These are phyloP conservation scores for Diarsia rubi DNA, from an alignment of 2,888 invertebrate genomes.

Conservation along the genomic window DNA sequence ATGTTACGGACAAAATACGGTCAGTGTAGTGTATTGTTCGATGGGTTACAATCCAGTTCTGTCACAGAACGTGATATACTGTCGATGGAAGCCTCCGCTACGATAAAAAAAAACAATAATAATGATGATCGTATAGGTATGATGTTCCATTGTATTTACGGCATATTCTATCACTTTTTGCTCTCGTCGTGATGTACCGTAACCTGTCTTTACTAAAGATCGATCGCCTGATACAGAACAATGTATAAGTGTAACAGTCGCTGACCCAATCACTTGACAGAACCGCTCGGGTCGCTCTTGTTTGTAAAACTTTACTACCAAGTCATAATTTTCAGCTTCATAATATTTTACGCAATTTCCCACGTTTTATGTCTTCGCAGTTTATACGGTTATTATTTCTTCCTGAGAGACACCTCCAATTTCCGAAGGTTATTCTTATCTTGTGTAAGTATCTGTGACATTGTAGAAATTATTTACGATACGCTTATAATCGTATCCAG, in stretches of 20 bases:
- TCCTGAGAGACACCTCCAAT: conserved; percentile 34
- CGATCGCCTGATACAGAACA: conserved; percentile 48
- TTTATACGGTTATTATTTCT: conserved; percentile 52
- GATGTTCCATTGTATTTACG: conserved; percentile 68
- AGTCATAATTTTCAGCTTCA: conserved; percentile 63
- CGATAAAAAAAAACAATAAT: conserved; percentile 54
- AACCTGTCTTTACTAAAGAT: conserved; percentile 60
- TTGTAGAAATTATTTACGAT: conserved; percentile 62
- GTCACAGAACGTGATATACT: conserved; percentile 52
- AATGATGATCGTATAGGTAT: conserved; percentile 51
- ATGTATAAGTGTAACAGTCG: conserved; percentile 26
- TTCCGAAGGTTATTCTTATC: conserved; percentile 50
- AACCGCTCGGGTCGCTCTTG: conserved; percentile 18
- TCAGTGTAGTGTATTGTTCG: conserved; percentile 51
- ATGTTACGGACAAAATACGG: conserved; percentile 42
- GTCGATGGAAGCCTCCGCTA: conserved; percentile 33
- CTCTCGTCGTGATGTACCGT: conserved; percentile 61
- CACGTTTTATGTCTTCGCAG: conserved; percentile 52
- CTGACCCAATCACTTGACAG: conserved; percentile 45
- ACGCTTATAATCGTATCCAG: conserved; percentile 65
- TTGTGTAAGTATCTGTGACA: conserved; percentile 42
- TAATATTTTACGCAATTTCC: conserved; percentile 61
- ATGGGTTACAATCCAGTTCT: conserved; percentile 47
- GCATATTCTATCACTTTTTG: conserved; percentile 62
- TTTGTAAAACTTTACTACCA: conserved; percentile 56